Base-by-base conservation (phyloP, 92 coral and sea anemone species). In the Muricea muricata region DNA sequence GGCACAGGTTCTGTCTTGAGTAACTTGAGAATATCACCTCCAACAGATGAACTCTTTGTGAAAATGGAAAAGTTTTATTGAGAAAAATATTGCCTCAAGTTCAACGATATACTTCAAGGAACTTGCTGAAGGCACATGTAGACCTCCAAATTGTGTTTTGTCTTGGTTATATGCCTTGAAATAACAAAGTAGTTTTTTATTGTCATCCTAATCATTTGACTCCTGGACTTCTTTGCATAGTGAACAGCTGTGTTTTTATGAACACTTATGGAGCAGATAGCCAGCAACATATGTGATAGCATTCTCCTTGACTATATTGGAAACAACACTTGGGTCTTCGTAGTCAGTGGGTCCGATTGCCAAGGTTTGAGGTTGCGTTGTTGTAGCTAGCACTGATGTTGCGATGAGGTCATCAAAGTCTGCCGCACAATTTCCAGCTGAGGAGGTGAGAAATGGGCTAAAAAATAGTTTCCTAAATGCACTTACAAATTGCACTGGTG, bases 381-480 rank as follows among this genome's bases (percentile, higher is more conserved):
- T 12, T 35, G 47, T 30, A 14, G 75, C 33, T 12, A 68, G 9
- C 21, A 68, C 39, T 29, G 46, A 15, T 8, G 4, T 20, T 10
- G 67, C 65, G 32, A 77, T n/a, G 46, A 77, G 67, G 67, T 48
- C 56, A 31, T 77, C 83, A 20, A 56, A 39, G 33, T 52, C 75
- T 13, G 41, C 84, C 6, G 70, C 73, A 66, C 84, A 79, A 63
- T 79, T 60, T 39, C 84, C 73, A 79, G 54, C 84, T 3, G 70
- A 39, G 33, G 73, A 58, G 6, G 70, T 63, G 32, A 79, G 84
- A 17, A 79, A 40, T 20, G 54, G 26, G 26, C 84, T 58, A 61
- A 34, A 63, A 79, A 79, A 63, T 63, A 79, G 47, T 29, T 79
- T 79, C 72, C 84, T 79, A 60, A 79, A 79, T 34, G 72, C 69